Evolutionary conservation across 2,888 invertebrate species (phyloP).

Genomic region (Chironomus riparius): DNA sequence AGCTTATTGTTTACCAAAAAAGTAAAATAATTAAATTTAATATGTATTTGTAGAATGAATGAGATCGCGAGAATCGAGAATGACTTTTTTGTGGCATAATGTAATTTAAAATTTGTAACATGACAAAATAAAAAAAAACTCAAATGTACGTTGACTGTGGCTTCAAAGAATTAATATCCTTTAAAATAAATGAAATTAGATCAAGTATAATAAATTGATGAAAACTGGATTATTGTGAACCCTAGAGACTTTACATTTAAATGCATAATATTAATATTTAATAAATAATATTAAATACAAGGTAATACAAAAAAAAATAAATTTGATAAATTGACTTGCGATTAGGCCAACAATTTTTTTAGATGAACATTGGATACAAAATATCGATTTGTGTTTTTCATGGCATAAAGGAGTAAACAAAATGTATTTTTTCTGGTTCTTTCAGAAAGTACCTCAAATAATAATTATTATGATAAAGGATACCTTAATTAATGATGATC

Average conservation of each 20-base stretch:
- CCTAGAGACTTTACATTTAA: neutral
- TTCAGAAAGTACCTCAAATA: neutral
- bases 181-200: neutral
- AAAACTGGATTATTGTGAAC: neutral
- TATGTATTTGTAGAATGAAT: neutral
- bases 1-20: neutral
- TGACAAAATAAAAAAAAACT: neutral
- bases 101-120: neutral
- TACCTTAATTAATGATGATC: neutral
- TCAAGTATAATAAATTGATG: neutral
- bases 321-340: neutral
- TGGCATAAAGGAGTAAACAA: neutral
- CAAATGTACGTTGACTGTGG: slow-evolving; percentile 2
- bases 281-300: neutral
- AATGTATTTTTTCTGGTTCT: neutral
- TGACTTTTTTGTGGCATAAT: neutral
- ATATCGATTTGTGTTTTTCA: neutral
- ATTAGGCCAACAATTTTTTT: slow-evolving; percentile 11
- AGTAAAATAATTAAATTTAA: neutral
- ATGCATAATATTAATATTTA: neutral
- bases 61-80: neutral
- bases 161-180: neutral
- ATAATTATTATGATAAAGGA: neutral
- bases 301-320: neutral
- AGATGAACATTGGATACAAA: slow-evolving; percentile 3